phyloP scores from a whole-genome alignment of 1,140 invertebrate species.

The Drosophila nannoptera region DNA sequence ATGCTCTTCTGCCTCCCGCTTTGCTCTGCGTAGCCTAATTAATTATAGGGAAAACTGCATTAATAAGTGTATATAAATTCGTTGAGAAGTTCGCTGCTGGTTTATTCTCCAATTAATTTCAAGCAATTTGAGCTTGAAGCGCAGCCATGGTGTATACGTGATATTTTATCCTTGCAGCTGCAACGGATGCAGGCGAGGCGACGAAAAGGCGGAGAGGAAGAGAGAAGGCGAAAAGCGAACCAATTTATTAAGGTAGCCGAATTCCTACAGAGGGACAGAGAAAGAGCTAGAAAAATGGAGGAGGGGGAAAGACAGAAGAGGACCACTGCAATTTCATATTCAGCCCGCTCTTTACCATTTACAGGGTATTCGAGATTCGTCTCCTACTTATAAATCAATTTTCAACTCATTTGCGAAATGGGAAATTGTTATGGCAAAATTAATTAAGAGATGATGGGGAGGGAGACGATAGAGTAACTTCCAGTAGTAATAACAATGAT shows the following conservation, averaged over 20 bases:
- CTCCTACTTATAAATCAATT: conserved; percentile 63
- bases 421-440: conserved; percentile 69
- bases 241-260: no score
- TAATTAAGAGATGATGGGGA: conserved; percentile 56
- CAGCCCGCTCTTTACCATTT: neutral
- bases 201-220: no score
- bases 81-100: conserved; percentile 5
- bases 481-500: conserved; percentile 1
- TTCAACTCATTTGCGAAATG: conserved; percentile 67
- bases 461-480: neutral
- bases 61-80: conserved; percentile 14
- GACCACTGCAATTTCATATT: neutral
- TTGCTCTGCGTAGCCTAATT: neutral
- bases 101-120: conserved; percentile 58
- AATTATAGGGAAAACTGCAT: neutral
- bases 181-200: neutral
- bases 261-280: neutral
- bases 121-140: conserved; percentile 51
- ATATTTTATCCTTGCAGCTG: conserved; percentile 52
- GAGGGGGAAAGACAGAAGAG: neutral
- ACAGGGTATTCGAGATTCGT: conserved; percentile 25
- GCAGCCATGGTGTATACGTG: conserved; percentile 60
- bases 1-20: neutral
- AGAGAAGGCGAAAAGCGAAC: neutral
- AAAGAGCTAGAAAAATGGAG: neutral